Base-by-base conservation (phyloP, 2,113 vertebrate genomes). In the Apteryx mantelli region DNA sequence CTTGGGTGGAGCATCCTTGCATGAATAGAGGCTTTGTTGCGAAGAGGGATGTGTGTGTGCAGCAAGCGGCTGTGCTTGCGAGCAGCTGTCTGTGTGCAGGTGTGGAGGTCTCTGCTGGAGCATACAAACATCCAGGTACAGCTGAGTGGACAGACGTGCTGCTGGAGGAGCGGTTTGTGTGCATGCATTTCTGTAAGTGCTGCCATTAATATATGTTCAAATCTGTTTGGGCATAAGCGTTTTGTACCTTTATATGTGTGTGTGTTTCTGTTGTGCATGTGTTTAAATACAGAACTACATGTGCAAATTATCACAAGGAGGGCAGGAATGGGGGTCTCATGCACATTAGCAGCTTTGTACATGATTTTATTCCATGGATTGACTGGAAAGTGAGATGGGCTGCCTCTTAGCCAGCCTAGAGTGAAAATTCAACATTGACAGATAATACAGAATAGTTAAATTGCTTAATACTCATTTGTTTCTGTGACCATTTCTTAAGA, bases 1-100 rank as follows among this genome's bases (percentile, higher is more conserved):
- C 26, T 11, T 4, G 8, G 22, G 65, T 5, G 1, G 66, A 2
- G 4, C 75, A 61, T 69, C 76, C 76, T 42, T 0, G 2, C 28
- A 3, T 38, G 80, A 86, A 65, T n/a, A 61, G 64, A 42, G 77
- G 60, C 44, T 84, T 69, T 88, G 79, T 42, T 8, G 2, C 0
- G 1, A 52, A 60, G 38, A 70, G 50, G 53, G 44, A 0, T 8
- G 2, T 16, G 42, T 13, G 52, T 30, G 83, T 24, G 50, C 66
- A n/a, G 46, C 25, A 36, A 32, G 50, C 21, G 4, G 1, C 17
- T 22, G 69, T 3, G 2, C 56, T 64, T 15, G 10, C 0, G 7
- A 65, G 74, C 34, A 1, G 36, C 13, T 42, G 50, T 42, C 25
- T 40, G 64, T 1, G 2, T 3, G 69, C 70, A 5, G 83, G 79